phyloP scores from a whole-genome alignment of 2,113 vertebrate genomes.

The Macrotus californicus region DNA sequence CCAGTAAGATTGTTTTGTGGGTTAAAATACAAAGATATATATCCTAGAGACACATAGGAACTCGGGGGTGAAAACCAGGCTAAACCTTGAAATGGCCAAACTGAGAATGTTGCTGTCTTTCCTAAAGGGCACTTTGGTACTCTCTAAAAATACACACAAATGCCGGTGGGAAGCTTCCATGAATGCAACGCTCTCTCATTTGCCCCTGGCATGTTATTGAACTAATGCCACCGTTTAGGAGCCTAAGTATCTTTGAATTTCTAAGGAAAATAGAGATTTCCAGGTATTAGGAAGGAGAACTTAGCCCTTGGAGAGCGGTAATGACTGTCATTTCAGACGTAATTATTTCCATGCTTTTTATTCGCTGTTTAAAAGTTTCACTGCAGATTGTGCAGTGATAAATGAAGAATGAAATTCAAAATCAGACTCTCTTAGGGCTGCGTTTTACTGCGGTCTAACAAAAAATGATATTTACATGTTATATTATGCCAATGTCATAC shows the following conservation, averaged over 20 bases:
- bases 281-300: constrained; percentile 8
- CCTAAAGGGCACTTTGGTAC: not conserved
- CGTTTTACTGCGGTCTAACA: constrained; percentile 17
- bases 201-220: not conserved
- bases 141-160: not conserved
- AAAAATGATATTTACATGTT: constrained; percentile 23
- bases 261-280: not conserved
- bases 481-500: not conserved
- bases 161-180: not conserved
- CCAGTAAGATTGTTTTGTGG: constrained; percentile 18
- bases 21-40: constrained; percentile 10
- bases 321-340: not conserved
- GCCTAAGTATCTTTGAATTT: not conserved
- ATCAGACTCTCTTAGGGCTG: not conserved
- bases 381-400: not conserved
- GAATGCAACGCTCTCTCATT: not conserved
- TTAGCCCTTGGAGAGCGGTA: not conserved
- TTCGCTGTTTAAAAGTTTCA: constrained; percentile 8
- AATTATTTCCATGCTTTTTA: constrained; percentile 33
- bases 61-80: not conserved
- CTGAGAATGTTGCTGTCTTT: constrained; percentile 4
- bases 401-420: constrained; percentile 45
- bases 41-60: constrained; percentile 23
- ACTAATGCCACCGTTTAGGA: not conserved
- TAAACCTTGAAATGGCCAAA: constrained; percentile 9